Base-by-base conservation (phyloP, 2,888 invertebrate species). In the Odontomyia ornata region DNA sequence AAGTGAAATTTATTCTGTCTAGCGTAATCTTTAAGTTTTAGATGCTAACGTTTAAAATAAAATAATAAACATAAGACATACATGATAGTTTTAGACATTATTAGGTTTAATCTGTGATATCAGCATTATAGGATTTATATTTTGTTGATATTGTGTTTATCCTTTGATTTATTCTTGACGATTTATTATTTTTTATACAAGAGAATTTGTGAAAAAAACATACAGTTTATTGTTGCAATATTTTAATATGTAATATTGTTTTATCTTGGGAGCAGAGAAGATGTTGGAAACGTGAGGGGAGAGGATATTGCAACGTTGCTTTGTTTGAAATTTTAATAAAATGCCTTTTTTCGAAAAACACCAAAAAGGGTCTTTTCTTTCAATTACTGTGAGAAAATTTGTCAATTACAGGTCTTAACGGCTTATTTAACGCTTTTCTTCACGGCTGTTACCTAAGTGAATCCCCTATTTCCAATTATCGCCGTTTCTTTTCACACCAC, bases 121-220 rank as follows among this genome's bases (percentile, higher is more conserved):
- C 76, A 76, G 76, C 76, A 76, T 76, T 76, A 76, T 76, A 76
- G 76, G 56, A 47, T 67, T 67, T 76, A 67, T 76, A 76, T 76
- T 76, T 76, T 76, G 76, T 76, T 76, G 76, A 67, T 76, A 76
- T 76, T 76, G 75, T 64, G 52, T 72, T 72, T 56, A 56, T 56
- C 36, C 30, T 72, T 9, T 72, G 52, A 72, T 72, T 75, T 75
- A 64, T 46, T 75, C 21, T 60, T 46, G 23, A 60, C n/a, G n/a
- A n/a, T n/a, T 75, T 43, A 75, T 57, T 75, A 30, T 72, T 75
- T 75, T 64, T 46, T 75, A 73, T 57, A 60, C 28, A 73, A 57
- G 27, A 60, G 52, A 25, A 60, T 36, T 36, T 57, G 18, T 71
- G 52, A 52, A 56, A 36, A 9, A 36, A 36, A 36, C 3, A 36